Evolutionary conservation across 1,140 invertebrate species (phyloP).

Genomic region (Eumeta japonica): DNA sequence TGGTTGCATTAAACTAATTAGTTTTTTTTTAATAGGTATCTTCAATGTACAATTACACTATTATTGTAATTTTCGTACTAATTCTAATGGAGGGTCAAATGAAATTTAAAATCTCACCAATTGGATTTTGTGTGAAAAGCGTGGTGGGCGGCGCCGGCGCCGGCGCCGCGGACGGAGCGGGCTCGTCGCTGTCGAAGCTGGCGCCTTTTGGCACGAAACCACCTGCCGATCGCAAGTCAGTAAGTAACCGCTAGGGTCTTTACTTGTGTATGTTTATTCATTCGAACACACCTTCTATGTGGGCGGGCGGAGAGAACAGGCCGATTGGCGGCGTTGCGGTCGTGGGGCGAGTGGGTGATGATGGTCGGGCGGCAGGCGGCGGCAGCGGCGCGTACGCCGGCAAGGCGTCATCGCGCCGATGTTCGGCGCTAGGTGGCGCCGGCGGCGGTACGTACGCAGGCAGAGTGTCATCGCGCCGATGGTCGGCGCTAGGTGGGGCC

Average conservation of each 20-base stretch:
- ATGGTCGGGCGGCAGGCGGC: not conserved
- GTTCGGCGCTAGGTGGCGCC: not conserved
- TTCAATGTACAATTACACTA: too few relatives aligned
- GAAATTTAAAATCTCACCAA: too few relatives aligned
- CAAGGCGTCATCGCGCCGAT: too few relatives aligned
- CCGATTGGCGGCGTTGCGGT: conserved; percentile 35
- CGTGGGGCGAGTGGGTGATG: not conserved
- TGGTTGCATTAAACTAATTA: too few relatives aligned
- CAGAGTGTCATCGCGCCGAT: conserved; percentile 61
- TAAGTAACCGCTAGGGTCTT: too few relatives aligned
- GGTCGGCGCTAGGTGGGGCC: conserved; percentile 16
- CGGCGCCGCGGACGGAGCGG: conserved; percentile 49
- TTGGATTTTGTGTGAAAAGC: too few relatives aligned
- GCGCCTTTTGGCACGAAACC: conserved; percentile 71
- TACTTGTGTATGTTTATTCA: not conserved
- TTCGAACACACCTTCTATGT: conserved; percentile 65
- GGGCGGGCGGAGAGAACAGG: conserved; percentile 63
- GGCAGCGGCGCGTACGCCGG: not conserved
- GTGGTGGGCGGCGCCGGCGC: not conserved
- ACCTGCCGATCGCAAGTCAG: conserved; percentile 33
- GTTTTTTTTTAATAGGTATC: too few relatives aligned
- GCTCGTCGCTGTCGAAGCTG: conserved; percentile 59
- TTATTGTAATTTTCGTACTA: too few relatives aligned
- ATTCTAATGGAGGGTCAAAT: too few relatives aligned
- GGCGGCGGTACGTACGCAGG: conserved; percentile 60